Evolutionary conservation across 1,140 invertebrate genomes (phyloP), one percentile per base, ranked within the genome.

Genomic region (Hylyphantes graminicola): DNA sequence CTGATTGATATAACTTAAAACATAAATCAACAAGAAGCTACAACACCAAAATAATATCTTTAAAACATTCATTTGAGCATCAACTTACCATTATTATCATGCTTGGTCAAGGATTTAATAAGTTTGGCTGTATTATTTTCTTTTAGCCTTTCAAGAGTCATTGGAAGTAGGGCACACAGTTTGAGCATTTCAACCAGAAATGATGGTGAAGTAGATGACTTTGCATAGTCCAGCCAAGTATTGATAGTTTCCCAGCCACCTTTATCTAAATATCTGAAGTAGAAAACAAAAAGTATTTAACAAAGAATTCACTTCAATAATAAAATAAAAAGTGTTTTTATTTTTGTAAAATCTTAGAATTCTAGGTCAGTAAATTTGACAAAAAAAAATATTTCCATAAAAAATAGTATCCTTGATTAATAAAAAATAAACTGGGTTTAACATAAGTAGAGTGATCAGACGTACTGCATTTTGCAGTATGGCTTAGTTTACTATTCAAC

Each of bases 231-330:
- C 9, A 98, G 90, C 97, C 97, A 98, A 61, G 92, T 92, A 87
- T 96, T 94, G 51, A 96, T 93, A 65, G 97, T 92, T 86, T 94
- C 93, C 97, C 97, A 98, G 51, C 96, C 97, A 86, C 95, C 96
- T 80, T 93, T 93, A 68, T 92, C 92, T 93, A 98, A 96, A 89
- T 97, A 97, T 88, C 93, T 94, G 87, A 48, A 75, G 80, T 63
- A 70, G n/a, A 59, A 59, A n/a, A n/a, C n/a, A n/a, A 59, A 59
- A 6, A 13, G 12, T 59, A 59, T 59, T 59, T n/a, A 12, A 59
- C 57, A 59, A 59, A 9, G 57, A 59, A 59, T 59, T 13, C 57
- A 59, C n/a, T 59, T 59, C 3, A 35, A 35, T 35, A 35, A 35
- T 35, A 2, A 35, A 35, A 35, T 35, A 35, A 35, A 35, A 35